phyloP scores from a whole-genome alignment of 2,888 invertebrate species.

The Zaprionus bogoriensis region DNA sequence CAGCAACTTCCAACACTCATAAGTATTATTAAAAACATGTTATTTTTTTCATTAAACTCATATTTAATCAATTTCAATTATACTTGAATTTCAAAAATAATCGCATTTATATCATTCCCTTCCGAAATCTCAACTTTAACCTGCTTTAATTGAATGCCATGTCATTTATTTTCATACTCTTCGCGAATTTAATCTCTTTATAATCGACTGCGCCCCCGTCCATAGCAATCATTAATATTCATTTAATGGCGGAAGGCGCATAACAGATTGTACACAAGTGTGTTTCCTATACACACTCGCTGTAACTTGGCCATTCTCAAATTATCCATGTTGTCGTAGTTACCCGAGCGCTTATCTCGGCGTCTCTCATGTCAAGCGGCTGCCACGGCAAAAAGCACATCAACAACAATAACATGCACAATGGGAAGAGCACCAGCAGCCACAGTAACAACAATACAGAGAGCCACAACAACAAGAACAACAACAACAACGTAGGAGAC shows the following conservation, averaged over 20 bases:
- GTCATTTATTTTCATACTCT: not conserved
- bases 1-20: too few relatives aligned
- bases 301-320: conserved; percentile 24
- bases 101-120: not conserved
- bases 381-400: conserved; percentile 9
- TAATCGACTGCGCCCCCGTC: conserved; percentile 4
- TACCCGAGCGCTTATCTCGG: conserved; percentile 45
- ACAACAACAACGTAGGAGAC: conserved; percentile 1
- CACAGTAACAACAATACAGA: not conserved
- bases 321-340: conserved; percentile 42
- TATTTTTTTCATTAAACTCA: too few relatives aligned
- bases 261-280: conserved; percentile 26
- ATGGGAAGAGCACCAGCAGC: conserved; percentile 7
- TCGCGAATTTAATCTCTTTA: conserved; percentile 5
- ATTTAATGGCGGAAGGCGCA: conserved; percentile 9
- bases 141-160: not conserved
- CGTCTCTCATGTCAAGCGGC: conserved; percentile 35
- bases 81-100: not conserved
- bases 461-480: not conserved
- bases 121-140: not conserved
- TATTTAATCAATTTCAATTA: too few relatives aligned
- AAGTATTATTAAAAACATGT: too few relatives aligned
- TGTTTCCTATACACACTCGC: too few relatives aligned
- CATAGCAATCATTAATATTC: conserved; percentile 39
- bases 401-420: not conserved